A percentile compares a stretch with the other conserved stretches of the same genome.
These are phyloP conservation scores for Tortricodes alternella DNA, from an alignment of 2,888 invertebrate species.

Conservation along the genomic window DNA sequence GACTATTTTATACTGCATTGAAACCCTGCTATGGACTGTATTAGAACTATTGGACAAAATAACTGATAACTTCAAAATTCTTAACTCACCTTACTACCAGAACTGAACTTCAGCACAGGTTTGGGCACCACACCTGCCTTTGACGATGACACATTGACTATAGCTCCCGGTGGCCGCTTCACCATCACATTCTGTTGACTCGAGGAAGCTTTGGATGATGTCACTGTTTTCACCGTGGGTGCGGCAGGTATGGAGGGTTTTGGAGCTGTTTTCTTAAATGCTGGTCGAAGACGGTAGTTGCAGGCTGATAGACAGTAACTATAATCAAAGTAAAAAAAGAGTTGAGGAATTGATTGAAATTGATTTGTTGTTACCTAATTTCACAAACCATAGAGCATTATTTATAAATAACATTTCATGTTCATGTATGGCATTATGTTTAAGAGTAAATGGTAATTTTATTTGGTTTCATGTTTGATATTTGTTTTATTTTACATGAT, in stretches of 20 bases:
- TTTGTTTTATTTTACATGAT: no score
- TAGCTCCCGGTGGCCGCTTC: constrained; percentile 68
- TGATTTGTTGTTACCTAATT: no score
- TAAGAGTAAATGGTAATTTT: no score
- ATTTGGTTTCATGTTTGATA: no score
- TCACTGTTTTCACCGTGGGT: constrained; percentile 61
- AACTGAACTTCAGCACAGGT: constrained; percentile 88
- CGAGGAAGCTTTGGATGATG: constrained; percentile 63
- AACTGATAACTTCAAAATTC: constrained; percentile 40
- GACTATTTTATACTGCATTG: no score
- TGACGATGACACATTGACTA: constrained; percentile 82
- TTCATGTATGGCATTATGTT: no score
- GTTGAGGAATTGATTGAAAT: no score
- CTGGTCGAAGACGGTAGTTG: constrained; percentile 88
- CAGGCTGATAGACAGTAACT: constrained; percentile 93
- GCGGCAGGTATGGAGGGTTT: constrained; percentile 55
- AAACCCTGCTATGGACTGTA: no score
- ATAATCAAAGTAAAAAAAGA: constrained; percentile 38
- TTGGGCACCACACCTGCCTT: constrained; percentile 89
- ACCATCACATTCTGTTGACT: constrained; percentile 75
- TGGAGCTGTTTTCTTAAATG: constrained; percentile 71
- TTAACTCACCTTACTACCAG: constrained; percentile 70
- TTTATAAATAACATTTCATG: no score
- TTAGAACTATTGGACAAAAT: no score
- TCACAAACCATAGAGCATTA: no score